Evolutionary conservation across 1,140 invertebrate genomes (phyloP), one percentile per base, ranked within the genome.

Genomic region (Scaptodrosophila lebanonensis): DNA sequence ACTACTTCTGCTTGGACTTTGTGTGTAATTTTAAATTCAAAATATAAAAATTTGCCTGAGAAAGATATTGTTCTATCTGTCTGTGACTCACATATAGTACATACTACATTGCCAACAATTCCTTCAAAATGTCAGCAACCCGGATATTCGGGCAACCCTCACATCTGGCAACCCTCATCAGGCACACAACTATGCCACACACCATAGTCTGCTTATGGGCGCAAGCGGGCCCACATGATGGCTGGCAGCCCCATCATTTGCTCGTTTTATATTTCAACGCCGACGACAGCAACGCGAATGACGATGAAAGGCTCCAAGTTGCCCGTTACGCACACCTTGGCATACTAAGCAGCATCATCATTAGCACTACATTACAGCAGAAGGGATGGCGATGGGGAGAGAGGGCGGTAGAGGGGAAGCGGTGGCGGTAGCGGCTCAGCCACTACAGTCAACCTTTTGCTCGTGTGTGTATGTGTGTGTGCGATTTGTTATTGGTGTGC

Each of bases 381-480:
- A 22, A 36, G 11, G 52, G 54, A 44, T 44, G 53, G 49, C 47
- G 44, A 33, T 54, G 45, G 49, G 27, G 50, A 35, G n/a, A n/a
- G n/a, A n/a, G 52, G 54, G 45, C 49, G 53, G 49, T 49, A 39
- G 42, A 60, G 45, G 49, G 27, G 50, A 35, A 53, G 44, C 49
- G 47, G 73, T 40, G 47, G 29, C 59, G 42, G 18, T 35, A 51
- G 39, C 48, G 50, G 53, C 58, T 49, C 48, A 39, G 27, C 43
- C 51, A 39, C 61, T 62, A 66, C 53, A 64, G 43, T 66, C 65
- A 65, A 64, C 73, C 70, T 70, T 75, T 68, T 63, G 62, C 45
- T 72, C 40, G 43, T 61, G 50, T 15, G 25, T 66, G 51, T 40
- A 93, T 91, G 88, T 97, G 96, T 86, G 20, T 43, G 40, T 25